Conservation (phyloP, 30 jellyfish, hydroid and myxozoan genomes). For the Sanderia malayensis region DNA sequence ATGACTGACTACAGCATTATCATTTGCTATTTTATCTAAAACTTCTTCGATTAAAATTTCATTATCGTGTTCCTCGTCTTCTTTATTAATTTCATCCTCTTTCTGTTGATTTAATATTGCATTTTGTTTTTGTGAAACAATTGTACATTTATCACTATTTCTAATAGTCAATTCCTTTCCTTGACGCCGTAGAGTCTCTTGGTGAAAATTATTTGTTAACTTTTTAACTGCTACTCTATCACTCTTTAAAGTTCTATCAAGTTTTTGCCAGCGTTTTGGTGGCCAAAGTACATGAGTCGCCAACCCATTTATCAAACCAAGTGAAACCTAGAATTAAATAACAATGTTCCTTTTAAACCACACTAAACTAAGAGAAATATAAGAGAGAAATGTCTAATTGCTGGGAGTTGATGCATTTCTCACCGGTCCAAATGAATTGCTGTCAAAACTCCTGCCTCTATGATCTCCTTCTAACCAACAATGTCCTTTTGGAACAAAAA, state of each 20-base stretch:
- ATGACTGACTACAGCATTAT: too few relatives aligned
- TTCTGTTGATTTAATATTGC: too few relatives aligned
- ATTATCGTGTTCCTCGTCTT: too few relatives aligned
- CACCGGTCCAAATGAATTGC: constrained; percentile 92
- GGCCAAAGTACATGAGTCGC: constrained; percentile 93
- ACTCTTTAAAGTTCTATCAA: constrained; percentile 14
- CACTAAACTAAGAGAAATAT: neutral
- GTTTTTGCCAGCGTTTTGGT: constrained; percentile 78
- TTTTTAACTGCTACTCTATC: constrained; percentile 29
- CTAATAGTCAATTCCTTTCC: too few relatives aligned
- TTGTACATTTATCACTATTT: too few relatives aligned
- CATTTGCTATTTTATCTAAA: too few relatives aligned
- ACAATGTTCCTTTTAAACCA: too few relatives aligned
- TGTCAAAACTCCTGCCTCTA: constrained; percentile 69
- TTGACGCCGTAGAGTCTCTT: too few relatives aligned
- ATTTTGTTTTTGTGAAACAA: too few relatives aligned
- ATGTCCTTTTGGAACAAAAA: constrained; percentile 85
- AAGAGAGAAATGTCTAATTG: neutral
- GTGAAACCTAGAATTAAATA: constrained; percentile 49
- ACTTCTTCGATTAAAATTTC: too few relatives aligned
- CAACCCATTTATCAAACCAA: constrained; percentile 77
- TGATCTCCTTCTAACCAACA: constrained; percentile 98
- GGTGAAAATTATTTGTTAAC: neutral
- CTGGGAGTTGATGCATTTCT: neutral
- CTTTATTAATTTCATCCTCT: too few relatives aligned